Conservation (phyloP, 2,113 vertebrate species). For the Lepisosteus osseus region DNA sequence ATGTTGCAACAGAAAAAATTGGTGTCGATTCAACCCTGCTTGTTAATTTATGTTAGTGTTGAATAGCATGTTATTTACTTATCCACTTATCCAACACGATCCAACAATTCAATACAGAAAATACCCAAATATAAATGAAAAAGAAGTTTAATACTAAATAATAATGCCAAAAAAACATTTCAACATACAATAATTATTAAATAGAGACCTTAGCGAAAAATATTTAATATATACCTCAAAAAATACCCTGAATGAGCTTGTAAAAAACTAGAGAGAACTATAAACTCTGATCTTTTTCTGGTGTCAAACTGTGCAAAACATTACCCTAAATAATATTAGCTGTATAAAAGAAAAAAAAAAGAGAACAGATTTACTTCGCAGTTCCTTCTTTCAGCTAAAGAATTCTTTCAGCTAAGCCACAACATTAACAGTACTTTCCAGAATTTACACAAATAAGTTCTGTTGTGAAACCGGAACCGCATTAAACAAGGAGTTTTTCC, state of each 20-base stretch:
- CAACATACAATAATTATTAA: constrained; percentile 36
- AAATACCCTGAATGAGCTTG: constrained; percentile 35
- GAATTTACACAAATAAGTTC: not conserved
- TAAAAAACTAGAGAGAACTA: constrained; percentile 24
- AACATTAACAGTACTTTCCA: not conserved
- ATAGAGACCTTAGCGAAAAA: constrained; percentile 40
- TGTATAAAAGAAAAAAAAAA: constrained; percentile 16
- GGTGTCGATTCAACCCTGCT: too few species aligned
- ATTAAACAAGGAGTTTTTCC: not conserved
- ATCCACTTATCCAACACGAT: too few species aligned
- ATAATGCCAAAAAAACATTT: constrained; percentile 32
- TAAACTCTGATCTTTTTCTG: constrained; percentile 19
- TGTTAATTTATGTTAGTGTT: too few species aligned
- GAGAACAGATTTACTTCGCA: constrained; percentile 7
- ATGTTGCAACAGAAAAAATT: too few species aligned
- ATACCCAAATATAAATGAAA: too few species aligned
- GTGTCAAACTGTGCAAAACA: constrained; percentile 36
- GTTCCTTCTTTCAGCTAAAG: not conserved
- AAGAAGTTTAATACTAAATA: constrained; percentile 6
- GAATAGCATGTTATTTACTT: too few species aligned
- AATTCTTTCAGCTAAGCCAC: not conserved
- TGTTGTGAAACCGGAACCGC: not conserved
- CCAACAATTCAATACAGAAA: too few species aligned
- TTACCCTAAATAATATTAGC: constrained; percentile 8
- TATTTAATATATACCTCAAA: constrained; percentile 41